Conservation (phyloP, 2,113 vertebrate genomes). For the Todiramphus saurophagus region DNA sequence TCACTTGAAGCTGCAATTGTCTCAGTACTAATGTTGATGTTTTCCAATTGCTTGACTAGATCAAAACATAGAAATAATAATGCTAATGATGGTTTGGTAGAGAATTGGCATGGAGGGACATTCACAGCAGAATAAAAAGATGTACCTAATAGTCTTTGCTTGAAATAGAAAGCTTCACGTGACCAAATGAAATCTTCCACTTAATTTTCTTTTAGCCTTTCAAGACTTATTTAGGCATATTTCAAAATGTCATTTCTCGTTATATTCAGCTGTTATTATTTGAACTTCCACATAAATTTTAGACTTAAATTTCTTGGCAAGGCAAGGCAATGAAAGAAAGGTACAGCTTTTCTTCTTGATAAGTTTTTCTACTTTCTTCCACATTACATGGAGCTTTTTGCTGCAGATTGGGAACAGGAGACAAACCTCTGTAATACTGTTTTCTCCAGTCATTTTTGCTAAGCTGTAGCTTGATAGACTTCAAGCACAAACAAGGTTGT, state of each 20-base stretch:
- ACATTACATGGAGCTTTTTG: neutral
- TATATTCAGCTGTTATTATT: neutral
- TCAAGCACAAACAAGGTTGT: neutral
- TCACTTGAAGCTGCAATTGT: neutral
- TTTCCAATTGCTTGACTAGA: neutral
- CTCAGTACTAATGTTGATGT: neutral
- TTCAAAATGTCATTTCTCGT: neutral
- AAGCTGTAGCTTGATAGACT: neutral
- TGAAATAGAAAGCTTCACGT: neutral
- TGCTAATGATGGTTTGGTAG: neutral
- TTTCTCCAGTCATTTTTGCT: neutral
- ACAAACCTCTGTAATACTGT: neutral
- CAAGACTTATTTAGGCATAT: neutral
- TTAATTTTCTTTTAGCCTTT: constrained; percentile 9
- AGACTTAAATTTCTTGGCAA: neutral
- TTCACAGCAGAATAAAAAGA: neutral
- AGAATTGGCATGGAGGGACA: neutral
- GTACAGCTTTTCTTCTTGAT: neutral
- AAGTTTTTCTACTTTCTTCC: neutral
- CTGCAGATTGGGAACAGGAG: neutral
- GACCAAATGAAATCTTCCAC: neutral
- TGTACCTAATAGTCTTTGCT: neutral
- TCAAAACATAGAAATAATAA: constrained; percentile 27
- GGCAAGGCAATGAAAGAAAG: neutral
- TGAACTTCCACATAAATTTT: neutral